Evolutionary conservation across 2,888 invertebrate genomes (phyloP), one percentile per base, ranked within the genome.

Genomic region (Xanthia icteritia): DNA sequence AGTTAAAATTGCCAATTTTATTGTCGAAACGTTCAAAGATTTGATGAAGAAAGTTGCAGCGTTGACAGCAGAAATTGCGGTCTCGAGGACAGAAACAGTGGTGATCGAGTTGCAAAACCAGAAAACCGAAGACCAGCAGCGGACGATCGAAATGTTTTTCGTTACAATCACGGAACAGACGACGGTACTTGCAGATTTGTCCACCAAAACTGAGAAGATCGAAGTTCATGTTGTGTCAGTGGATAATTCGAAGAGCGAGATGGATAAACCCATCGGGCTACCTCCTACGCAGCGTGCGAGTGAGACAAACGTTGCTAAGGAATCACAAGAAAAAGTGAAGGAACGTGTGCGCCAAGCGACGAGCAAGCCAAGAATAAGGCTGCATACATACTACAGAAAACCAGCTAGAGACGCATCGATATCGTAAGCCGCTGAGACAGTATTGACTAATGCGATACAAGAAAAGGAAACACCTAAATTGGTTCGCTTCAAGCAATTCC

Each of bases 171-270:
- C 20, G 13, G n/a, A 20, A 13, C 20, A 58, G 17, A 54, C 67
- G 56, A 27, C 39, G 56, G 68, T 58, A 56, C 20, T 27, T 27
- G 39, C 11, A 39, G 8, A 69, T 27, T 56, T 69, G 13, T 56
- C n/a, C 36, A n/a, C 8, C 20, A 58, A n/a, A 58, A 69, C 27
- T 39, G 20, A 58, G 58, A 42, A 39, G n/a, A 36, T 36, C n/a
- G 36, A 36, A 68, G 13, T n/a, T 39, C 13, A 39, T 36, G 20
- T 58, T 58, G 39, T 20, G 36, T 39, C 13, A 56, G 56, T 27
- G n/a, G 39, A 39, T 58, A 39, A 20, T 13, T 27, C 56, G 13
- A 58, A 69, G 27, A 42, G 69, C 39, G 69, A 58, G 69, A 69
- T 58, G 27, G 39, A 42, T 20, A 58, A 27, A 20, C 20, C 20